Evolutionary conservation across 2,113 vertebrate species (phyloP).

Genomic region (Natator depressus): DNA sequence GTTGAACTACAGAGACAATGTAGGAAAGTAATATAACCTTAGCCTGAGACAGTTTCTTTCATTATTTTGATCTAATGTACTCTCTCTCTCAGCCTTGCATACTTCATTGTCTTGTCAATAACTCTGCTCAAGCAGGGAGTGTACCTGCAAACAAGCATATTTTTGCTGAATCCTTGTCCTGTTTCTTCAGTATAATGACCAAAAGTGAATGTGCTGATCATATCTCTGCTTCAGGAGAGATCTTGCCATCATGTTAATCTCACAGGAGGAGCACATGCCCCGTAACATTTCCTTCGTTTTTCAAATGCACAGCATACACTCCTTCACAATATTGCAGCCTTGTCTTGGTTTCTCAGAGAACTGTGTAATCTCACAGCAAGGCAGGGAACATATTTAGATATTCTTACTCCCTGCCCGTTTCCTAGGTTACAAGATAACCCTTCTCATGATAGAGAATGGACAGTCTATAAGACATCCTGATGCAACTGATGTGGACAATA

Average conservation of each 20-base stretch:
- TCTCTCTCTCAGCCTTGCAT: neutral
- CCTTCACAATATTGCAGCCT: neutral
- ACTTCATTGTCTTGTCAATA: slow-evolving; percentile 1
- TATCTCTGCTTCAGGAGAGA: slow-evolving; percentile 7
- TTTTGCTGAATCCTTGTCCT: neutral
- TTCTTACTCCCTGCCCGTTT: neutral
- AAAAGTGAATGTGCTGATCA: neutral
- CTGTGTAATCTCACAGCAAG: neutral
- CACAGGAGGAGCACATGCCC: neutral
- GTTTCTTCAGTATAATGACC: neutral
- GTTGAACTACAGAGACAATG: neutral
- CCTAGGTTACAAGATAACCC: neutral
- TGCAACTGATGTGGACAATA: neutral
- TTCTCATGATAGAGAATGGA: neutral
- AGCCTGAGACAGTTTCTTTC: neutral
- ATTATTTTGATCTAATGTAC: neutral
- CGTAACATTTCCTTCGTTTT: neutral
- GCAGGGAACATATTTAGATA: neutral
- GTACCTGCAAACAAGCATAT: slow-evolving; percentile 23
- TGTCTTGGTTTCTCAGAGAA: neutral
- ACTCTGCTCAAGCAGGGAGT: neutral
- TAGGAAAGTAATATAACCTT: slow-evolving; percentile 8
- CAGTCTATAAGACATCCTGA: neutral
- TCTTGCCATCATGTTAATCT: neutral
- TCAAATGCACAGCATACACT: neutral